Percentiles rank a stretch among this genome's conserved stretches.
Conservation (phyloP, 2,113 vertebrate species). For the Asarcornis scutulata region DNA sequence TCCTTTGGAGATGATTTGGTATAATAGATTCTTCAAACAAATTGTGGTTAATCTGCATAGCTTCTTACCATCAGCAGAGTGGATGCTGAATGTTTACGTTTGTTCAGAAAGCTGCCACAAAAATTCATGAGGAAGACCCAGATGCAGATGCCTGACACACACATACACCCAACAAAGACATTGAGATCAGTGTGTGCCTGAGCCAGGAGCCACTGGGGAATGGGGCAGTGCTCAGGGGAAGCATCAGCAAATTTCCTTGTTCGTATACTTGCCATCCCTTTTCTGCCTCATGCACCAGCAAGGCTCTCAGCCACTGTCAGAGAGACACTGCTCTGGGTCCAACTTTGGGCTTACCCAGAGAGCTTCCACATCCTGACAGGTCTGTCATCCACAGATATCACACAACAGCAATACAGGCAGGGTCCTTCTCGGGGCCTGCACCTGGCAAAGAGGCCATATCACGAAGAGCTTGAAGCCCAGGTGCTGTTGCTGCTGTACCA, state of each 20-base stretch:
- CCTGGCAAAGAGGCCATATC: background rate
- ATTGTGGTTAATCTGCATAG: background rate
- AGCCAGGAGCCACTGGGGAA: background rate
- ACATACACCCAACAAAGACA: background rate
- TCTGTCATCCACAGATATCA: background rate
- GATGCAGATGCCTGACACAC: background rate
- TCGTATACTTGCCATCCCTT: background rate
- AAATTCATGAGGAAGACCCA: background rate
- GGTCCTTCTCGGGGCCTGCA: rapidly evolving
- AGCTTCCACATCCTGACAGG: background rate
- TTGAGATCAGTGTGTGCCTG: rapidly evolving
- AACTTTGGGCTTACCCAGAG: background rate
- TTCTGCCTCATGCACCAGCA: rapidly evolving
- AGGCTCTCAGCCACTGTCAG: background rate
- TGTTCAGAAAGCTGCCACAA: background rate
- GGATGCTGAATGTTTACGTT: background rate
- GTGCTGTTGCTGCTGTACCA: background rate
- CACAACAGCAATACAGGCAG: background rate
- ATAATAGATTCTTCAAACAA: background rate
- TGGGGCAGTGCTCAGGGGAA: background rate
- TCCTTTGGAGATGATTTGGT: background rate
- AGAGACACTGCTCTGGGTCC: background rate
- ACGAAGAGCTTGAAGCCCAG: background rate
- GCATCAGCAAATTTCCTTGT: background rate
- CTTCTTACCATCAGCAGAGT: background rate